phyloP scores from a whole-genome alignment of 2,797 vertebrate species.

The Spea hammondii region DNA sequence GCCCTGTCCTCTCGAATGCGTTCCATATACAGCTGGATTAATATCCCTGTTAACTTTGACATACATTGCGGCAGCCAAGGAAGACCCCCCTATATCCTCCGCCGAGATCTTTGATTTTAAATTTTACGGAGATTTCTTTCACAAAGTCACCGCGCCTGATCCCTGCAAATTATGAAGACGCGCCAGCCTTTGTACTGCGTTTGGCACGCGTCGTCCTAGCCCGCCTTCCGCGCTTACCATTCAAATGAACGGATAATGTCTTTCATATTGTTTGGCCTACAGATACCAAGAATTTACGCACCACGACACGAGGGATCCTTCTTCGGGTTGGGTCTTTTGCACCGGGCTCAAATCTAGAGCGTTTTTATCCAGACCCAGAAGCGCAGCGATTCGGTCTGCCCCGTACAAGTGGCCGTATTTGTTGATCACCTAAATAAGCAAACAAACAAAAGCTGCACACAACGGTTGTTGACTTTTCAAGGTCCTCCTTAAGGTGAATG shows the following conservation, averaged over 20 bases:
- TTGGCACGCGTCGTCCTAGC: no score
- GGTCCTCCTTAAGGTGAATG: no score
- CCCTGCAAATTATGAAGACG: not conserved
- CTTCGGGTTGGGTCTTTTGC: constrained; percentile 84
- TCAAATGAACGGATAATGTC: no score
- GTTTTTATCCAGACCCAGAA: constrained; percentile 93
- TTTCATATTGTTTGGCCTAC: not conserved
- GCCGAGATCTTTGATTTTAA: constrained; percentile 31
- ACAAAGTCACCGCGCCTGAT: constrained; percentile 34
- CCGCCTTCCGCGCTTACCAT: no score
- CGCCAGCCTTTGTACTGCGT: no score
- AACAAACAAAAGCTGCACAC: not conserved
- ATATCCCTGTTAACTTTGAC: no score
- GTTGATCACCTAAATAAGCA: constrained; percentile 85
- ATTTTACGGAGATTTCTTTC: constrained; percentile 47
- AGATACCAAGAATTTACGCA: constrained; percentile 55
- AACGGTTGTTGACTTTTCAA: no score
- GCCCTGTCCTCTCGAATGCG: no score
- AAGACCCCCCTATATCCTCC: not conserved
- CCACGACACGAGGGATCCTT: constrained; percentile 90
- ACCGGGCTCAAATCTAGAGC: constrained; percentile 96
- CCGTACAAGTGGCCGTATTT: constrained; percentile 97
- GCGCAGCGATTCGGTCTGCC: constrained; percentile 93
- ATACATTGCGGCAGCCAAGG: not conserved
- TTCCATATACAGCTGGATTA: no score